Evolutionary conservation across 37 sponge, comb jelly and placozoan genomes (phyloP).

Genomic region (Hormiphora californensis): DNA sequence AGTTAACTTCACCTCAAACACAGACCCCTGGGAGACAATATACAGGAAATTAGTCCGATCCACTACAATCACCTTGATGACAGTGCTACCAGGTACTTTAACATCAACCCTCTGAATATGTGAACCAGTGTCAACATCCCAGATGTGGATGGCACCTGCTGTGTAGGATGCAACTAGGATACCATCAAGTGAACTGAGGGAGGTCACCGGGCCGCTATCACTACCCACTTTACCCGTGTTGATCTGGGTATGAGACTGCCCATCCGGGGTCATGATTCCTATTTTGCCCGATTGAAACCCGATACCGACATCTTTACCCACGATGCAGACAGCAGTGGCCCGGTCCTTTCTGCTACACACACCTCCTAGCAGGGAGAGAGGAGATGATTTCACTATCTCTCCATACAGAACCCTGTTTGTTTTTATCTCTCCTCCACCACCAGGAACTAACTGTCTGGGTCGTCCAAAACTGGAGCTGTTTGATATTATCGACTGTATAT

Average conservation of each 20-base stretch:
- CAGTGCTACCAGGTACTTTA: slow-evolving; percentile 11
- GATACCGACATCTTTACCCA: neutral
- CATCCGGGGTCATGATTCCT: slow-evolving; percentile 8
- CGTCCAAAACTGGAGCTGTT: slow-evolving; percentile 40
- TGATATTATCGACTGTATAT: slow-evolving; percentile 25
- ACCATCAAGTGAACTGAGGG: slow-evolving; percentile 14
- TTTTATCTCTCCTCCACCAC: too few species aligned
- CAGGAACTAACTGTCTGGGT: too few species aligned
- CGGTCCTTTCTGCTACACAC: slow-evolving; percentile 21
- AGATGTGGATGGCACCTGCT: slow-evolving; percentile 19
- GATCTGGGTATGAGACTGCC: neutral
- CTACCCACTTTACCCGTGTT: slow-evolving; percentile 1
- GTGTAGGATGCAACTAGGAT: slow-evolving; percentile 18
- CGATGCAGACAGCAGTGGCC: slow-evolving; percentile 1
- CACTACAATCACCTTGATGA: slow-evolving; percentile 15
- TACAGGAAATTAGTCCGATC: slow-evolving; percentile 1
- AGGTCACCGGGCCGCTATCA: slow-evolving; percentile 33
- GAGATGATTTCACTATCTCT: slow-evolving; percentile 36
- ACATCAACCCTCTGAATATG: slow-evolving; percentile 42
- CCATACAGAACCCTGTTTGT: slow-evolving; percentile 19
- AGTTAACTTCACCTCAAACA: slow-evolving; percentile 30
- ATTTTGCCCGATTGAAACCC: slow-evolving; percentile 36
- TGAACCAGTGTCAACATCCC: slow-evolving; percentile 14
- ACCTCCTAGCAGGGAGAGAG: slow-evolving; percentile 3
- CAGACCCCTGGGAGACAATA: slow-evolving; percentile 40